Evolutionary conservation across 2,797 vertebrate genomes (phyloP).

Genomic region (Luscinia luscinia): DNA sequence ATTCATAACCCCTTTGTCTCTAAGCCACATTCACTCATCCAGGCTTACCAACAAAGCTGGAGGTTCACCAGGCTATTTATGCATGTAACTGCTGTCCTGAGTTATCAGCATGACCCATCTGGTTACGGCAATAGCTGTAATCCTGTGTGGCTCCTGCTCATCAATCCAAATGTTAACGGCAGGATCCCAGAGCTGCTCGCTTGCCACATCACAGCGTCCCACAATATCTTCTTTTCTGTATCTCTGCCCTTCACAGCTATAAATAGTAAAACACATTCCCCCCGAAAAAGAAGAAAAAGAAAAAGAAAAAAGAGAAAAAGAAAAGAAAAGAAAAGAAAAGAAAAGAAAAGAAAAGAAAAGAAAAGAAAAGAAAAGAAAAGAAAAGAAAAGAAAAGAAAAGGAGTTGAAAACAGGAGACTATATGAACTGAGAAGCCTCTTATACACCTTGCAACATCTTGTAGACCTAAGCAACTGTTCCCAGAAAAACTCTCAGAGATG

Average conservation of each 20-base stretch:
- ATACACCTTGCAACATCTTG: fast-evolving
- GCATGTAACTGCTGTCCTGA: background rate
- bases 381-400: too few species aligned
- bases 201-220: background rate
- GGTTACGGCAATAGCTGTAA: background rate
- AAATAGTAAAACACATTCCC: background rate
- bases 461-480: background rate
- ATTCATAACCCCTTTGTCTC: slow-evolving; percentile 48
- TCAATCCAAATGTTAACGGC: background rate
- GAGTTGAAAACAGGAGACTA: background rate
- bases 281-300: too few species aligned
- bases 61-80: background rate
- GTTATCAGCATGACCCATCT: background rate
- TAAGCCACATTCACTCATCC: background rate
- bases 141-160: background rate
- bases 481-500: background rate
- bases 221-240: background rate
- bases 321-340: too few species aligned
- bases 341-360: too few species aligned
- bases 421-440: background rate
- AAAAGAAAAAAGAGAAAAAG: too few species aligned
- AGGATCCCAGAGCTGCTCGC: background rate
- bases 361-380: too few species aligned
- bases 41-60: background rate
- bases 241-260: background rate